These are phyloP conservation scores for Scaptomyza polygonia DNA, from an alignment of 2,888 invertebrate species.

Conservation along the genomic window DNA sequence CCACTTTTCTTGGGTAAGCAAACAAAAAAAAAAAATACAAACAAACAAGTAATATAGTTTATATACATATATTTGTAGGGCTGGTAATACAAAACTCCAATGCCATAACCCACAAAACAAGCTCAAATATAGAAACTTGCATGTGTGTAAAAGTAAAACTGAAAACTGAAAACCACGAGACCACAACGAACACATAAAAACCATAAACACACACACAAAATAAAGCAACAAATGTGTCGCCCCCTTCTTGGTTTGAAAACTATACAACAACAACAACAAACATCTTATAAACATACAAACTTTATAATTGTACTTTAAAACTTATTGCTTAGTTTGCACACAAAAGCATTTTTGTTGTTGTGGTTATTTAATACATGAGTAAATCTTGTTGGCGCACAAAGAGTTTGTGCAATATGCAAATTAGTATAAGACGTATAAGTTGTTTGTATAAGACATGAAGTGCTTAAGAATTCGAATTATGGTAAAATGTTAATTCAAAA, in stretches of 20 bases:
- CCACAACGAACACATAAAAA: constrained; percentile 58
- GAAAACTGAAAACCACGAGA: constrained; percentile 68
- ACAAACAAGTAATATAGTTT: neutral
- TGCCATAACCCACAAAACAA: constrained; percentile 53
- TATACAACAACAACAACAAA: constrained; percentile 17
- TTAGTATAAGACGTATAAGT: constrained; percentile 13
- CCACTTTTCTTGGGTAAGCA: constrained; percentile 12
- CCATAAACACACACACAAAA: constrained; percentile 25
- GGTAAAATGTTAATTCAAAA: neutral
- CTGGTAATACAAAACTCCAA: constrained; percentile 63
- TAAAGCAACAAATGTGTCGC: constrained; percentile 45
- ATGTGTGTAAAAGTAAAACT: constrained; percentile 46
- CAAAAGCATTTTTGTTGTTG: constrained; percentile 36
- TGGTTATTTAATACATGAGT: constrained; percentile 53
- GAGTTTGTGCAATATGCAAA: constrained; percentile 46
- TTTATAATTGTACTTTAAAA: constrained; percentile 36
- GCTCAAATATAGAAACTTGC: neutral
- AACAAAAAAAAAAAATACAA: too few relatives aligned
- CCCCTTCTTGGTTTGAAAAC: constrained; percentile 27
- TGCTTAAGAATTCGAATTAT: constrained; percentile 15
- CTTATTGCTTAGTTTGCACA: constrained; percentile 19
- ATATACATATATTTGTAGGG: constrained; percentile 2
- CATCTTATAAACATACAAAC: constrained; percentile 20
- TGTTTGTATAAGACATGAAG: neutral
- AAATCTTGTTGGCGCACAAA: constrained; percentile 36